These are phyloP conservation scores for Pachypeltis micranthus DNA, from an alignment of 1,140 invertebrate species.

Conservation along the genomic window DNA sequence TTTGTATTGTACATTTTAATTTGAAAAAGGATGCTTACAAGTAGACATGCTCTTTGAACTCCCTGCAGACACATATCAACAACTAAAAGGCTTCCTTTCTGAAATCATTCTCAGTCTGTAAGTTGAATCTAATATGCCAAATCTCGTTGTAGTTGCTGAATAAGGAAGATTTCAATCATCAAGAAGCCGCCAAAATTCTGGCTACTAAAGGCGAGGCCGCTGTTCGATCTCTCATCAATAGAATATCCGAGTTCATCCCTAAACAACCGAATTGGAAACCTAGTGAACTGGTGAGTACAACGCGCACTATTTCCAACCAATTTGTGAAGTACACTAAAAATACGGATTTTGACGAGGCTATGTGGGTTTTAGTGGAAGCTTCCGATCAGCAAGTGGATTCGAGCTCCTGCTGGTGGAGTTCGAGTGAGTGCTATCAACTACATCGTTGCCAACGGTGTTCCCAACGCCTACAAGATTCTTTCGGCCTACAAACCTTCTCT, in stretches of 20 bases:
- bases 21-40: no score
- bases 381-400: neutral
- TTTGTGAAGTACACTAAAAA: no score
- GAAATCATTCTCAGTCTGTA: no score
- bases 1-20: no score
- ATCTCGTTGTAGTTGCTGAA: conserved; percentile 34
- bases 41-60: no score
- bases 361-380: neutral
- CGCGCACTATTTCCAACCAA: no score
- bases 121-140: neutral
- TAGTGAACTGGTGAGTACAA: neutral
- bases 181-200: conserved; percentile 42
- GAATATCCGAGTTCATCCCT: conserved; percentile 18
- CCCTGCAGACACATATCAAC: no score
- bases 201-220: conserved; percentile 37
- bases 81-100: no score
- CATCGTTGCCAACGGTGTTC: conserved; percentile 2
- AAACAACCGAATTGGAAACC: conserved; percentile 1
- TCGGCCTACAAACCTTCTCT: neutral
- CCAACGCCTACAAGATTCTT: neutral
- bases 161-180: conserved; percentile 40
- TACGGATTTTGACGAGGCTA: no score
- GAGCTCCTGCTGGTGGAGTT: conserved; percentile 5
- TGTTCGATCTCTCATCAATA: conserved; percentile 36
- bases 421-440: conserved; percentile 1